phyloP scores from a whole-genome alignment of 2,113 vertebrate species.

The Elephas maximus region DNA sequence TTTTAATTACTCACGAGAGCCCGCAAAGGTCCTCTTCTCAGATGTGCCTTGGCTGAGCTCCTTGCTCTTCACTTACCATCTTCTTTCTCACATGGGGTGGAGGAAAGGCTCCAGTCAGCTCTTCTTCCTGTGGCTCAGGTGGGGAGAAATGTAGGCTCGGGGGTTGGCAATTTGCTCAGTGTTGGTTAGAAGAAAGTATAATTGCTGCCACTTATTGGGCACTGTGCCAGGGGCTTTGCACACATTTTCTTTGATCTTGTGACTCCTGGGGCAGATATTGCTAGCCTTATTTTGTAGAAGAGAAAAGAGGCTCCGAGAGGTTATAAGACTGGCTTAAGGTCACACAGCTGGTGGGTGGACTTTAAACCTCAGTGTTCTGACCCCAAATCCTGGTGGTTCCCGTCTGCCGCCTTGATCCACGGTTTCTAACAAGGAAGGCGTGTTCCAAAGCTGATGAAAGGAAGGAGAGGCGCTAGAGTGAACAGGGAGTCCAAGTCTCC shows the following conservation, averaged over 20 bases:
- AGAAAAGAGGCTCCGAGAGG: constrained; percentile 34
- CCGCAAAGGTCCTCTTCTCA: neutral
- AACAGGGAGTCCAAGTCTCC: neutral
- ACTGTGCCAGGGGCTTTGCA: fast-evolving
- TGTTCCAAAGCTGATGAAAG: neutral
- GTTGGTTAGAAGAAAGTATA: neutral
- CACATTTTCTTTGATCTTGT: neutral
- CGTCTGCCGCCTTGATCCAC: neutral
- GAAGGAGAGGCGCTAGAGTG: neutral
- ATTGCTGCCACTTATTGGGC: too few relatives aligned
- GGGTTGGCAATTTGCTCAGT: neutral
- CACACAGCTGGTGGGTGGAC: neutral
- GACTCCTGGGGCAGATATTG: neutral
- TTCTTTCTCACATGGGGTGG: neutral
- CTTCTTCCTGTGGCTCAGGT: neutral
- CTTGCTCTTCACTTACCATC: fast-evolving
- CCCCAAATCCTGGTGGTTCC: neutral
- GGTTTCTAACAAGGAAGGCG: neutral
- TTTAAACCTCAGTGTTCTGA: neutral
- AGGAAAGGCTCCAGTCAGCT: neutral
- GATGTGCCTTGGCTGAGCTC: neutral
- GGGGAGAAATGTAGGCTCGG: neutral
- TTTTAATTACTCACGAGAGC: constrained; percentile 36
- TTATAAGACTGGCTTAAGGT: neutral
- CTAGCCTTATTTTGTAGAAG: neutral